Percentiles rank a stretch among this genome's conserved stretches.
Conservation (phyloP, 2,888 invertebrate species). For the Colletes collaris region DNA sequence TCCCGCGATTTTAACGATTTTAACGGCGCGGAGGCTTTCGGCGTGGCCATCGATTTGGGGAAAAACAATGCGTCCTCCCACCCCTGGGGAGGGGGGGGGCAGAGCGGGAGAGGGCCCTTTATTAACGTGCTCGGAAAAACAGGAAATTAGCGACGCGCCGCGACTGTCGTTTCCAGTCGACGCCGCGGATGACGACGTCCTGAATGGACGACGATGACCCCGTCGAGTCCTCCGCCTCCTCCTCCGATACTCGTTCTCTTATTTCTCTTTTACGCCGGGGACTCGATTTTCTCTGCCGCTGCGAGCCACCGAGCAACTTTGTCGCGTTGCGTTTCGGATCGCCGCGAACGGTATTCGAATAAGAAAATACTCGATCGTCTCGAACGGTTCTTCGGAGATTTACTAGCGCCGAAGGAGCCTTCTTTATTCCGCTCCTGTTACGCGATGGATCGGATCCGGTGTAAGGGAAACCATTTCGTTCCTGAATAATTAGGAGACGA, state of each 20-base stretch:
- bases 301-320: background rate
- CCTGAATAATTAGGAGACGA: no score
- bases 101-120: conserved; percentile 45
- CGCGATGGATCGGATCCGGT: no score
- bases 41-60: conserved; percentile 55
- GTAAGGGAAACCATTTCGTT: no score
- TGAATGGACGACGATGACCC: conserved; percentile 27
- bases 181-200: conserved; percentile 43
- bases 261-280: background rate
- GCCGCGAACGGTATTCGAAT: no score
- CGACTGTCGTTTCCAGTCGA: conserved; percentile 50
- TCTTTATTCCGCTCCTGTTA: no score
- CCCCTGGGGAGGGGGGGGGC: background rate
- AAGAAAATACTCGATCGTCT: no score
- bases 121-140: conserved; percentile 64
- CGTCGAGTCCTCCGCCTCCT: background rate
- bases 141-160: conserved; percentile 66
- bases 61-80: conserved; percentile 46
- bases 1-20: conserved; percentile 53
- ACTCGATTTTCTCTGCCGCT: background rate
- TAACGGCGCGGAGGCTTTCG: conserved; percentile 45
- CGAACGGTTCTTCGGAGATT: no score
- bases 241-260: background rate
- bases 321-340: no score
- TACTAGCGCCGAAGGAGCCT: no score